Conservation (phyloP, 2,113 vertebrate genomes). For the Equus przewalskii region DNA sequence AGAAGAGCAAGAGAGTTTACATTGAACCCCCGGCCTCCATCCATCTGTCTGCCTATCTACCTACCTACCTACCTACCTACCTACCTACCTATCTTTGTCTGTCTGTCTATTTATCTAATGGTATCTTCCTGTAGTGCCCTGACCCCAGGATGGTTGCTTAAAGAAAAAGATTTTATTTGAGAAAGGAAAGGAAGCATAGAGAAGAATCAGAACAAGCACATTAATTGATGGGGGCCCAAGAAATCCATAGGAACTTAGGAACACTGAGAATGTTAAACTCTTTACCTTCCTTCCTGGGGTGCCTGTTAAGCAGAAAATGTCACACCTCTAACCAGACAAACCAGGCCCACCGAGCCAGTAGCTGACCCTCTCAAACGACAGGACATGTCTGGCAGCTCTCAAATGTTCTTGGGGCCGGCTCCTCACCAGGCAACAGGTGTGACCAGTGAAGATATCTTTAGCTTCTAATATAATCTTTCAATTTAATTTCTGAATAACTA, state of each 20-base stretch:
- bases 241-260: neutral
- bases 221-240: neutral
- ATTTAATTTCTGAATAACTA: neutral
- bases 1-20: neutral
- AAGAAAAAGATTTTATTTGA: slow-evolving; percentile 29
- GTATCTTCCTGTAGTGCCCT: neutral
- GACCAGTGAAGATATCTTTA: neutral
- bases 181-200: neutral
- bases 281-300: neutral
- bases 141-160: neutral
- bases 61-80: neutral
- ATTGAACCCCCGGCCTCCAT: neutral
- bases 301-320: neutral
- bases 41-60: neutral
- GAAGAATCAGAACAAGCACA: neutral
- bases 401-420: neutral
- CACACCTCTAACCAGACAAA: neutral
- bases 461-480: neutral
- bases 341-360: neutral
- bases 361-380: neutral
- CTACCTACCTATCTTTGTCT: neutral
- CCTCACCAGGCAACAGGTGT: neutral
- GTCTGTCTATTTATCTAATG: neutral
- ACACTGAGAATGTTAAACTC: neutral
- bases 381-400: neutral